These are phyloP conservation scores for Chrysomallon squamiferum DNA, from an alignment of 1,140 invertebrate species.

Conservation along the genomic window DNA sequence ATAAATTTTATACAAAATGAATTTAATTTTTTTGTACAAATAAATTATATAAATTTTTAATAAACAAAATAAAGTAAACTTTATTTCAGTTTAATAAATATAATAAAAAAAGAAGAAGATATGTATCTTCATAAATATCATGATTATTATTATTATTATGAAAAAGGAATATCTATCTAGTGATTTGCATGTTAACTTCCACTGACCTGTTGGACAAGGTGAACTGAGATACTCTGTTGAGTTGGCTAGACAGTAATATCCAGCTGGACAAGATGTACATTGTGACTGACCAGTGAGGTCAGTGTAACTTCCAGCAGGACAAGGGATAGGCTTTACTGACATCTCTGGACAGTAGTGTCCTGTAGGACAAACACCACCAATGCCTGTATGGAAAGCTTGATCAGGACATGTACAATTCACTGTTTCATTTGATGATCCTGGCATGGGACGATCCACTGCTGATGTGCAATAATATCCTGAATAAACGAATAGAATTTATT, in stretches of 20 bases:
- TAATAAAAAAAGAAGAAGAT: no score
- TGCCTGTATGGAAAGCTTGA: slow-evolving; percentile 40
- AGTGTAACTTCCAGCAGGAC: slow-evolving; percentile 49
- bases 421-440: slow-evolving; percentile 39
- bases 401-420: slow-evolving; percentile 44
- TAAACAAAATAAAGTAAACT: no score
- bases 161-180: no score
- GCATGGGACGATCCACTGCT: slow-evolving; percentile 51
- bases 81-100: no score
- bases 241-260: slow-evolving; percentile 50
- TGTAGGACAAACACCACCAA: slow-evolving; percentile 54
- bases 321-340: slow-evolving; percentile 32
- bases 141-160: no score
- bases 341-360: slow-evolving; percentile 56
- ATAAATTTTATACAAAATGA: no score
- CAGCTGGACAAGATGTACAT: slow-evolving; percentile 47
- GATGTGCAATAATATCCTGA: slow-evolving; percentile 55
- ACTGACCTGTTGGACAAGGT: slow-evolving; percentile 46
- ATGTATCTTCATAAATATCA: no score
- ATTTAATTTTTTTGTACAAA: no score
- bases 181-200: not conserved
- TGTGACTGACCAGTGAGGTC: slow-evolving; percentile 38
- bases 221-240: slow-evolving; percentile 33
- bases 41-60: no score
- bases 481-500: slow-evolving; percentile 9